Percentiles rank a stretch among this genome's conserved stretches.
These are phyloP conservation scores for Saccostrea echinata DNA, from an alignment of 1,140 invertebrate genomes.

Conservation along the genomic window DNA sequence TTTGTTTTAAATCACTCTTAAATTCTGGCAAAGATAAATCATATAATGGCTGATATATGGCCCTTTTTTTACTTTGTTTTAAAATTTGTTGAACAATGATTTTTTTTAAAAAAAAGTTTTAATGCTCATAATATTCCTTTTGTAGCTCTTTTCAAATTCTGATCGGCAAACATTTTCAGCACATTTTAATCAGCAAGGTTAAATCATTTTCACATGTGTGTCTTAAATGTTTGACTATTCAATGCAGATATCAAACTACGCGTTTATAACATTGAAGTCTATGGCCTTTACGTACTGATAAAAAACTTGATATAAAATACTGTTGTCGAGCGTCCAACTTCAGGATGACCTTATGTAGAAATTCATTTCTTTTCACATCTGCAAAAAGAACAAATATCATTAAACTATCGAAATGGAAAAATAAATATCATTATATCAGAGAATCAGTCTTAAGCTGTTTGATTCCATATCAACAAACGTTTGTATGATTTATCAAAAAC, in stretches of 20 bases:
- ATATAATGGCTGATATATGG: neutral
- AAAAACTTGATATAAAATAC: constrained; percentile 75
- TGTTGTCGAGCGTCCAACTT: constrained; percentile 75
- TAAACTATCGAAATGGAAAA: constrained; percentile 37
- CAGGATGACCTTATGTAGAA: constrained; percentile 75
- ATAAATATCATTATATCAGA: constrained; percentile 27
- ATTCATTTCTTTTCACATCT: constrained; percentile 77
- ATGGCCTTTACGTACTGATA: constrained; percentile 67
- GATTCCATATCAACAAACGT: constrained; percentile 13
- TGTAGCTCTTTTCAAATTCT: neutral
- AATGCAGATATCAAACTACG: neutral
- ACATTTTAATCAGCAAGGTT: neutral
- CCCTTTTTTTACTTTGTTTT: neutral
- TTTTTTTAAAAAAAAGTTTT: neutral
- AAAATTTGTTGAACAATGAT: neutral
- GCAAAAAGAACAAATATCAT: constrained; percentile 55
- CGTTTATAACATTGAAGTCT: neutral
- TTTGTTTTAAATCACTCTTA: constrained; percentile 4
- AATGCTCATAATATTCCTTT: neutral
- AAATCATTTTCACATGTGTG: neutral
- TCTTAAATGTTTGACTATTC: neutral
- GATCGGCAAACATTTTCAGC: neutral
- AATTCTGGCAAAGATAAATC: constrained; percentile 36
- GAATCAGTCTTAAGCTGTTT: neutral
- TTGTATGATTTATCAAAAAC: constrained; percentile 31